Evolutionary conservation across 2,888 invertebrate genomes (phyloP).

Genomic region (Spodoptera exigua): DNA sequence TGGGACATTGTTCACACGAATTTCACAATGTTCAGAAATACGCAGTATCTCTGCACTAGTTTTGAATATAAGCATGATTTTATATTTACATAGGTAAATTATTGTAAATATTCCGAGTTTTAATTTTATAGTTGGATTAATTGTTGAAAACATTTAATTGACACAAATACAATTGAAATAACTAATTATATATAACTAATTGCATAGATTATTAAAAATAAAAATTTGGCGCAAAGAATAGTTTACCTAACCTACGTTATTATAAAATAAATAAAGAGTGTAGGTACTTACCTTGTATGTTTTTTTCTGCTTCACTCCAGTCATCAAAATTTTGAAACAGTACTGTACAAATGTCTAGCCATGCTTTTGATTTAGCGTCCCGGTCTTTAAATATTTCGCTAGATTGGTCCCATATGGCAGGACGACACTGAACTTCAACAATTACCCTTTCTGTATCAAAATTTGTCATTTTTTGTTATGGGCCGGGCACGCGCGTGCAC

Average conservation of each 20-base stretch:
- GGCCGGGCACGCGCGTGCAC: constrained; percentile 48
- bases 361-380: constrained; percentile 43
- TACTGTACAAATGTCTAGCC: constrained; percentile 48
- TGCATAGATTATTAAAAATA: constrained; percentile 56
- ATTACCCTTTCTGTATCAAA: constrained; percentile 51
- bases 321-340: constrained; percentile 46
- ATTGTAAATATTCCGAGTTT: constrained; percentile 40
- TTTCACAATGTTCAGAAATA: constrained; percentile 53
- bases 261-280: constrained; percentile 51
- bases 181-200: constrained; percentile 46
- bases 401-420: constrained; percentile 48
- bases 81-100: constrained; percentile 45
- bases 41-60: constrained; percentile 52
- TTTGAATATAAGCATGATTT: constrained; percentile 50
- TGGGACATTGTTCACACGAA: constrained; percentile 61
- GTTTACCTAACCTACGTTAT: constrained; percentile 49
- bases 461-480: constrained; percentile 48
- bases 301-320: constrained; percentile 45
- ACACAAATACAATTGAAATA: constrained; percentile 50
- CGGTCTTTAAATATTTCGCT: constrained; percentile 46
- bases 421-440: constrained; percentile 50
- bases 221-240: constrained; percentile 48
- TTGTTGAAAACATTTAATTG: constrained; percentile 53
- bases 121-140: constrained; percentile 50
- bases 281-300: constrained; percentile 46